Percentiles rank a stretch among this genome's conserved stretches.
phyloP scores from a whole-genome alignment of 2,888 invertebrate genomes.

The Leistus spinibarbis region DNA sequence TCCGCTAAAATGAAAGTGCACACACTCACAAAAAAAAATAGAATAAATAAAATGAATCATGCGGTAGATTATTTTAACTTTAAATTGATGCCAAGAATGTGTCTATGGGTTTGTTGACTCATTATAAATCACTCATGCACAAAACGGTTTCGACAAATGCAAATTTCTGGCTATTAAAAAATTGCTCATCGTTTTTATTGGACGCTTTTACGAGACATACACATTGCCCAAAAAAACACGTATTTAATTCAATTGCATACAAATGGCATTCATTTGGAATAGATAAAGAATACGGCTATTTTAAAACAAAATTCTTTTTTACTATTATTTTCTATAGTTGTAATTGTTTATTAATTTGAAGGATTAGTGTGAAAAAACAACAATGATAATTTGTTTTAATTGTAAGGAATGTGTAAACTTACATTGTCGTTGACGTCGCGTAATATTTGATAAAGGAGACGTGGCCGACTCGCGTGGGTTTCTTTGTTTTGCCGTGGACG shows the following conservation, averaged over 20 bases:
- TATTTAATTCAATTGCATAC: too few relatives aligned
- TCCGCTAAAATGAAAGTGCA: conserved; percentile 18
- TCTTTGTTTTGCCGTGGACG: conserved; percentile 68
- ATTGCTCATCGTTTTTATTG: neutral
- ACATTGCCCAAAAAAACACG: too few relatives aligned
- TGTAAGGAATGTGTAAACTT: too few relatives aligned
- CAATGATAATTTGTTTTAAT: neutral
- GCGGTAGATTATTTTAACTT: neutral
- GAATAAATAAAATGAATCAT: neutral
- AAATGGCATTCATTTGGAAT: too few relatives aligned
- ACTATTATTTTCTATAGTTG: too few relatives aligned
- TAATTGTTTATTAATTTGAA: too few relatives aligned
- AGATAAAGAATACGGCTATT: too few relatives aligned
- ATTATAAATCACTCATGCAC: neutral
- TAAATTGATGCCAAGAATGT: neutral
- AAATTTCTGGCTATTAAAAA: neutral
- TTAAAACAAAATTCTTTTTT: too few relatives aligned
- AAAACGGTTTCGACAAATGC: neutral
- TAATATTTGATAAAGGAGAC: conserved; percentile 58
- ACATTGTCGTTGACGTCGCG: conserved; percentile 72
- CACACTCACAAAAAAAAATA: too few relatives aligned
- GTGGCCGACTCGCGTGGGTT: conserved; percentile 67
- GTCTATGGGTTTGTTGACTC: neutral
- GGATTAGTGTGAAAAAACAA: too few relatives aligned
- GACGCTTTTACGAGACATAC: too few relatives aligned